Evolutionary conservation across 35 echinoderm and acorn worm genomes (phyloP).

Genomic region (Eucidaris tribuloides): DNA sequence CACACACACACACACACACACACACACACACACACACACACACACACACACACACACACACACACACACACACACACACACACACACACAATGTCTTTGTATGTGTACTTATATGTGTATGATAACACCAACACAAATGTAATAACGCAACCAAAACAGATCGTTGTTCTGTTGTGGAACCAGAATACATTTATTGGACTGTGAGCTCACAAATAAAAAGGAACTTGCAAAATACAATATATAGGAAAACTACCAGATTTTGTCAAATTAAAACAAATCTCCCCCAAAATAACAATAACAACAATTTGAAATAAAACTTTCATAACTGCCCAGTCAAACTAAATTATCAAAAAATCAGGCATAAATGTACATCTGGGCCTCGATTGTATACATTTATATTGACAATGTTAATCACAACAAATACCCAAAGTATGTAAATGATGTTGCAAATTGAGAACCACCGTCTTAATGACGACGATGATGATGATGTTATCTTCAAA

Average conservation of each 20-base stretch:
- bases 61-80: neutral
- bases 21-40: neutral
- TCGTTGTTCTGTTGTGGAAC: constrained; percentile 26
- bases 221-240: neutral
- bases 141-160: neutral
- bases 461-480: too few relatives aligned
- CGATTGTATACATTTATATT: too few relatives aligned
- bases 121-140: neutral
- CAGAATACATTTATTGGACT: constrained; percentile 41
- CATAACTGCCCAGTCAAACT: constrained; percentile 19
- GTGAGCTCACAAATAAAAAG: constrained; percentile 23
- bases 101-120: neutral
- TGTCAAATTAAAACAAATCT: neutral
- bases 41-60: neutral
- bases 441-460: too few relatives aligned
- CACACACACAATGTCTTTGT: neutral
- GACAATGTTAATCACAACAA: too few relatives aligned
- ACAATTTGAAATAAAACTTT: neutral
- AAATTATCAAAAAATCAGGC: neutral
- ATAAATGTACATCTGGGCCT: constrained; percentile 17
- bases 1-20: neutral
- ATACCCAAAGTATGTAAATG: too few relatives aligned
- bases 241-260: neutral
- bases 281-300: neutral
- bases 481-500: too few relatives aligned